Percentiles rank a stretch among this genome's conserved stretches.
These are phyloP conservation scores for Metacarcinus magister DNA, from an alignment of 2,888 invertebrate species.

Conservation along the genomic window DNA sequence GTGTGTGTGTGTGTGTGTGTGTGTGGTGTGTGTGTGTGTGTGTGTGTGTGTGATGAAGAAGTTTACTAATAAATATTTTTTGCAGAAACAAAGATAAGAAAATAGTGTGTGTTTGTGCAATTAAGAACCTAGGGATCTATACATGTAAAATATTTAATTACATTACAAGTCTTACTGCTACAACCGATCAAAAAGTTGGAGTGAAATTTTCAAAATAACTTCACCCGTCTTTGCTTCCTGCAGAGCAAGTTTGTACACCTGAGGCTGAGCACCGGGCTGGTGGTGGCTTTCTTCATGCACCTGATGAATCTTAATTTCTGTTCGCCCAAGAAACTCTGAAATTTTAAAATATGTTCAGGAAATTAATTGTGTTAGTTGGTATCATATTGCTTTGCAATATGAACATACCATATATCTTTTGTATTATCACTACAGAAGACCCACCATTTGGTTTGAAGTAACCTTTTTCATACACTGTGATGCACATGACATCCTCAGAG, in stretches of 20 bases:
- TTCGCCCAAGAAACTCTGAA: slow-evolving; percentile 78
- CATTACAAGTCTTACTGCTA: background rate
- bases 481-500: slow-evolving; percentile 89
- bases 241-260: slow-evolving; percentile 88
- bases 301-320: slow-evolving; percentile 76
- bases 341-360: background rate
- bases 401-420: background rate
- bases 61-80: background rate
- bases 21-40: background rate
- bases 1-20: slow-evolving; percentile 1
- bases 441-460: slow-evolving; percentile 90
- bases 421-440: slow-evolving; percentile 80
- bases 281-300: slow-evolving; percentile 70
- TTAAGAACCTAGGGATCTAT: background rate
- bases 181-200: slow-evolving; percentile 87
- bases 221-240: slow-evolving; percentile 90
- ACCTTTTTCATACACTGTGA: slow-evolving; percentile 90
- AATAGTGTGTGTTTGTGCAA: background rate
- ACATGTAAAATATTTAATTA: background rate
- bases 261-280: slow-evolving; percentile 85
- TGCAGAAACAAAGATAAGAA: background rate
- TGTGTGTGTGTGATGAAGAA: background rate
- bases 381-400: background rate
- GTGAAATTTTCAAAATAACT: slow-evolving; percentile 89
- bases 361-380: background rate